Conservation (phyloP, 2,113 vertebrate genomes). For the Phodopus roborovskii region DNA sequence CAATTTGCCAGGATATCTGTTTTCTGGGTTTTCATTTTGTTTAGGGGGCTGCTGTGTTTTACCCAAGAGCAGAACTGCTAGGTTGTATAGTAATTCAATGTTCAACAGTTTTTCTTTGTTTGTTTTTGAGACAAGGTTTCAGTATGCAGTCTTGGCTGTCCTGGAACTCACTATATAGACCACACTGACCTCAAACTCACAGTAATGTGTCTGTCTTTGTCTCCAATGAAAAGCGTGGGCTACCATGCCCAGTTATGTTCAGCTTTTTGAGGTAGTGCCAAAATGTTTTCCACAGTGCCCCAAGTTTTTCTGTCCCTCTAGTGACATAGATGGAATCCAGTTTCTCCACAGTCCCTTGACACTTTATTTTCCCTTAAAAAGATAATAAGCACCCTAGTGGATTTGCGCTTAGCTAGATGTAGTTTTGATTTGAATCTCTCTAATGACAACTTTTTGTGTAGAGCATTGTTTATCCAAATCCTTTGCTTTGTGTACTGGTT, state of each 20-base stretch:
- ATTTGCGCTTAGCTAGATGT: not conserved
- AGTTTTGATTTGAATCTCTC: slow-evolving; percentile 11
- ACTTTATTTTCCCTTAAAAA: not conserved
- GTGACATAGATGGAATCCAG: not conserved
- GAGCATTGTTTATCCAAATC: not conserved
- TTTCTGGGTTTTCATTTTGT: not conserved
- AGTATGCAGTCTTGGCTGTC: not conserved
- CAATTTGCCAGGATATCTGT: not conserved
- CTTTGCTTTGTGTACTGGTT: not conserved
- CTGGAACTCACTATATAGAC: not conserved
- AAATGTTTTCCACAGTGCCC: not conserved
- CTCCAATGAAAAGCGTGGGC: not conserved
- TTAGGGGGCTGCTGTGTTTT: not conserved
- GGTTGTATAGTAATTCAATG: not conserved
- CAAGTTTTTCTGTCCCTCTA: not conserved
- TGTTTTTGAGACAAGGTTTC: not conserved
- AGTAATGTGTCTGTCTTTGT: not conserved
- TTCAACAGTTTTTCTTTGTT: not conserved
- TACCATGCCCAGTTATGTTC: not conserved
- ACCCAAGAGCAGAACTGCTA: not conserved
- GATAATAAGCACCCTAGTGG: not conserved
- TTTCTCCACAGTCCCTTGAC: not conserved
- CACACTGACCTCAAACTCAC: not conserved
- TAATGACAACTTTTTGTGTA: slow-evolving; percentile 5
- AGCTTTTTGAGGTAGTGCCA: not conserved